Conservation (phyloP, 2,113 vertebrate genomes). For the Dipodomys stephensi region DNA sequence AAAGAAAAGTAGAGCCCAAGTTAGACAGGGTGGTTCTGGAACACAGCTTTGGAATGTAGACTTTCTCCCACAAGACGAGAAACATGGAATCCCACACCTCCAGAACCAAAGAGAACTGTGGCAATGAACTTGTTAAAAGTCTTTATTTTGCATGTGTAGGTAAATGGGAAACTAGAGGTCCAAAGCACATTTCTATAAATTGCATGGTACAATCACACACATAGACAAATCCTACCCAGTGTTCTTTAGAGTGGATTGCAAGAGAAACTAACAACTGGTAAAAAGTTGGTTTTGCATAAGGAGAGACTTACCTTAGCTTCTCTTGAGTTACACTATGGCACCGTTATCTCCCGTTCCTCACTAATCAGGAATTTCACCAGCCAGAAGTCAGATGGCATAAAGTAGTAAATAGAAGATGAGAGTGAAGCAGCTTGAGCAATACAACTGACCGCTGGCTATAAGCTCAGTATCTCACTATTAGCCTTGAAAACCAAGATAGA, state of each 20-base stretch:
- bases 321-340: neutral
- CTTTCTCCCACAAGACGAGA: slow-evolving; percentile 9
- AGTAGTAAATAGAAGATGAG: neutral
- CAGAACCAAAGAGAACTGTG: neutral
- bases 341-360: neutral
- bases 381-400: neutral
- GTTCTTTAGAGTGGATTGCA: slow-evolving; percentile 8
- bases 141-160: neutral
- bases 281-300: neutral
- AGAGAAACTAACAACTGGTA: neutral
- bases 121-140: neutral
- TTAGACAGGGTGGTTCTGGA: slow-evolving; percentile 68
- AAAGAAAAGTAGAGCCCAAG: slow-evolving; percentile 58
- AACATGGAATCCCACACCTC: neutral
- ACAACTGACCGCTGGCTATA: neutral
- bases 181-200: neutral
- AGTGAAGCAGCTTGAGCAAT: neutral
- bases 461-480: neutral
- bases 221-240: neutral
- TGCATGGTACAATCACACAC: neutral
- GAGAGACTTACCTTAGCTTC: neutral
- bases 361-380: neutral
- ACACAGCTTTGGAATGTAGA: slow-evolving; percentile 49
- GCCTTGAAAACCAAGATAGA: neutral
- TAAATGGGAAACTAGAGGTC: neutral